Base-by-base conservation (phyloP, 2,797 vertebrate genomes). In the Rhinophrynus dorsalis region DNA sequence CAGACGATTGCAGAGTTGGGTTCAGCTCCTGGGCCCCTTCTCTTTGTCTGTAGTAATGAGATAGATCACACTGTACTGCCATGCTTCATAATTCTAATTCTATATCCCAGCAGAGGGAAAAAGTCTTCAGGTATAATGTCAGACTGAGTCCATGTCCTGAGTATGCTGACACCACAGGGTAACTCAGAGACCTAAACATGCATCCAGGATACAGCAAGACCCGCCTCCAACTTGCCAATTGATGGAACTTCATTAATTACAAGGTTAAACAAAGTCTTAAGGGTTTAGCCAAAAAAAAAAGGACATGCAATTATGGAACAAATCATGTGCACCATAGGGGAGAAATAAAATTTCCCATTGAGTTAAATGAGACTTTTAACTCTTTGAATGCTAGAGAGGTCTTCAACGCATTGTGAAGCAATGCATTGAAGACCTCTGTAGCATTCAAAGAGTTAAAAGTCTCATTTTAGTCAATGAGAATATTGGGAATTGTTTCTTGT, bases 1-100 rank as follows among this genome's bases (percentile, higher is more conserved):
- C 18, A 5, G 78, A 76, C 0, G 32, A 81, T 70, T 78, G 68
- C 26, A 77, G 79, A 3, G 73, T 80, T 68, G 79, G 70, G 3
- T 75, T 77, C 11, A 84, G 35, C 2, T 37, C 13, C 42, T 75
- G 68, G 2, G 51, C 44, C 26, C 77, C 78, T 23, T 85, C 74
- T 2, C 13, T 79, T 71, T 80, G 74, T 60, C 73, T 69, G 15
- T 79, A 78, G 27, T 75, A 76, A 59, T 40, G 58, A 10, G 74
- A 61, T 48, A 77, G 33, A 50, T 77, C 33, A 1, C 67, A 65
- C 12, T 77, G 59, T 1, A 82, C 66, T 21, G 73, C 70, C 80
- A 78, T 79, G 35, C 30, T 78, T 81, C 10, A 32, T 62, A n/a
- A 73, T 58, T 66, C 79, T 69, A 45, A 37, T 35, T 61, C 54